phyloP scores from a whole-genome alignment of 2,888 invertebrate genomes.

The Acanthosoma haemorrhoidale region DNA sequence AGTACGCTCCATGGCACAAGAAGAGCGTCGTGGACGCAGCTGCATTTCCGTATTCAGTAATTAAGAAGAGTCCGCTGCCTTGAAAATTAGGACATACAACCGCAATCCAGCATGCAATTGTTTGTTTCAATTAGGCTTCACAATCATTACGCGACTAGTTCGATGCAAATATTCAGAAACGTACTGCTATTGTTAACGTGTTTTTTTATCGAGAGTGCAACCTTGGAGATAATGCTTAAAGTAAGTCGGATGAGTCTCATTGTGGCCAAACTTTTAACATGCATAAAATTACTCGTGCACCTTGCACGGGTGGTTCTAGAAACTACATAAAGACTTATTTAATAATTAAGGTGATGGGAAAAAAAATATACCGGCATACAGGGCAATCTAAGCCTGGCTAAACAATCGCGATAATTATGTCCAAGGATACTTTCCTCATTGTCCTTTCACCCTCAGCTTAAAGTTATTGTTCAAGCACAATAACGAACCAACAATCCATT shows the following conservation, averaged over 20 bases:
- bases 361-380: not conserved
- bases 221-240: not conserved
- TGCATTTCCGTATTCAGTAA: too few relatives aligned
- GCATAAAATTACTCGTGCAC: not conserved
- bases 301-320: not conserved
- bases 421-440: slow-evolving; percentile 16
- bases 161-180: too few relatives aligned
- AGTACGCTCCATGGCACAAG: too few relatives aligned
- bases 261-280: not conserved
- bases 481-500: slow-evolving; percentile 7
- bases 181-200: too few relatives aligned
- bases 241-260: not conserved
- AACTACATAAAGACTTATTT: not conserved
- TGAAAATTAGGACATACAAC: too few relatives aligned
- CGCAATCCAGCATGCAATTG: too few relatives aligned
- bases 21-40: too few relatives aligned
- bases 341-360: not conserved
- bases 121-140: too few relatives aligned
- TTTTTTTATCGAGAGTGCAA: not conserved
- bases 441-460: slow-evolving; percentile 16
- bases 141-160: too few relatives aligned
- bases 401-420: slow-evolving; percentile 18
- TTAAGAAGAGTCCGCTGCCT: too few relatives aligned
- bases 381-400: slow-evolving; percentile 5
- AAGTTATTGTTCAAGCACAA: slow-evolving; percentile 7